Percentiles rank a stretch among this genome's conserved stretches.
These are phyloP conservation scores for Triops cancriformis DNA, from an alignment of 1,140 invertebrate species.

Conservation along the genomic window DNA sequence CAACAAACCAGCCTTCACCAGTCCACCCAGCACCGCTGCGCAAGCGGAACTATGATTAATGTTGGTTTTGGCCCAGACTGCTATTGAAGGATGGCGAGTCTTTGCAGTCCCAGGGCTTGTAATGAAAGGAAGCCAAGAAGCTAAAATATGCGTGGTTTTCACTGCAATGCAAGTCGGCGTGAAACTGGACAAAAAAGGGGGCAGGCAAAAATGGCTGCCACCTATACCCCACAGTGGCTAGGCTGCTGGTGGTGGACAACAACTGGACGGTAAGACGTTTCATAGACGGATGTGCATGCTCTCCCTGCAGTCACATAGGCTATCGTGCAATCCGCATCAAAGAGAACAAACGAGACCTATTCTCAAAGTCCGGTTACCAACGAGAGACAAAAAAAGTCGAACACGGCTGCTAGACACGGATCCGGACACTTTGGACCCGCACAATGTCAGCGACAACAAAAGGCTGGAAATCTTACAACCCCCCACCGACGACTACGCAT, in stretches of 20 bases:
- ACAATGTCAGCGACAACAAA: too few relatives aligned
- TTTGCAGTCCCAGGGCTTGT: not conserved
- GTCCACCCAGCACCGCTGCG: not conserved
- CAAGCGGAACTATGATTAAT: slow-evolving; percentile 10
- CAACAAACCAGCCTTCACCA: not conserved
- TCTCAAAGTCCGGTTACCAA: not conserved
- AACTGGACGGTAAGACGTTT: not conserved
- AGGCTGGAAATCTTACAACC: too few relatives aligned
- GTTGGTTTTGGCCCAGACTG: not conserved
- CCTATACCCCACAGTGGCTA: slow-evolving; percentile 7
- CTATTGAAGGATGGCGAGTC: not conserved
- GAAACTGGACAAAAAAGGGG: slow-evolving; percentile 14
- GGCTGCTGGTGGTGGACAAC: not conserved
- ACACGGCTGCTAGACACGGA: not conserved
- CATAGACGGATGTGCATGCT: not conserved
- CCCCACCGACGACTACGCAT: too few relatives aligned
- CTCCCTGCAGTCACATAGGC: not conserved
- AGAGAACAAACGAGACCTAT: not conserved
- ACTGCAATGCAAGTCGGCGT: slow-evolving; percentile 12
- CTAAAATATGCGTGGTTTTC: slow-evolving; percentile 10
- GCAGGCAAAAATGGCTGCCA: slow-evolving; percentile 16
- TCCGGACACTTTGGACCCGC: too few relatives aligned
- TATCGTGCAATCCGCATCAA: not conserved
- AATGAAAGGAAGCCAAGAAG: not conserved
- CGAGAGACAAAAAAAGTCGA: not conserved